Evolutionary conservation across 2,113 vertebrate genomes (phyloP).

Genomic region (Gnathonemus longibarbis): DNA sequence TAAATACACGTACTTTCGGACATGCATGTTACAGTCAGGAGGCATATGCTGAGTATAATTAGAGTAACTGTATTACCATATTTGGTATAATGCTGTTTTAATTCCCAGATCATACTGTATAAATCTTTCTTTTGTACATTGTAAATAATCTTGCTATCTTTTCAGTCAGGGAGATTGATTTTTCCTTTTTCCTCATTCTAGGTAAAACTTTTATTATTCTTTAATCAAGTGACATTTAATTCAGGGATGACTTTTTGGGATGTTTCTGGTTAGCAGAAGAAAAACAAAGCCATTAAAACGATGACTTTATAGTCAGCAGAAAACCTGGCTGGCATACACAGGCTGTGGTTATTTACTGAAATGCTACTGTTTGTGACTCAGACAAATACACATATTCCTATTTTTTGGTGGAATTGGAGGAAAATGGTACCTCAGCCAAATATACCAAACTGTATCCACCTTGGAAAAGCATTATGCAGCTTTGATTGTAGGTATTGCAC

Average conservation of each 20-base stretch:
- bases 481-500: not conserved
- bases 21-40: not conserved
- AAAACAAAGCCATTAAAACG: slow-evolving; percentile 52
- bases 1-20: not conserved
- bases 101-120: slow-evolving; percentile 10
- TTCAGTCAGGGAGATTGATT: slow-evolving; percentile 47
- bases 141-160: slow-evolving; percentile 44
- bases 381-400: slow-evolving; percentile 44
- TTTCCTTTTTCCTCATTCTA: slow-evolving; percentile 47
- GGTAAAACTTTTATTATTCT: slow-evolving; percentile 51
- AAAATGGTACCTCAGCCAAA: slow-evolving; percentile 1
- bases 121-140: slow-evolving; percentile 31
- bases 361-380: slow-evolving; percentile 45
- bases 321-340: slow-evolving; percentile 35
- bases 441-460: not conserved
- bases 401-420: slow-evolving; percentile 20
- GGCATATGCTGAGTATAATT: slow-evolving; percentile 3
- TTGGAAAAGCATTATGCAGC: not conserved
- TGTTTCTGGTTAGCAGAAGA: slow-evolving; percentile 49
- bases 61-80: slow-evolving; percentile 20
- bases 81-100: slow-evolving; percentile 8
- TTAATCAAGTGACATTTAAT: slow-evolving; percentile 48
- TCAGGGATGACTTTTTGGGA: slow-evolving; percentile 37
- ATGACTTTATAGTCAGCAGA: slow-evolving; percentile 49
- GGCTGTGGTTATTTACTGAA: slow-evolving; percentile 42